Evolutionary conservation across 1,140 invertebrate species (phyloP).

Genomic region (Nomia melanderi): DNA sequence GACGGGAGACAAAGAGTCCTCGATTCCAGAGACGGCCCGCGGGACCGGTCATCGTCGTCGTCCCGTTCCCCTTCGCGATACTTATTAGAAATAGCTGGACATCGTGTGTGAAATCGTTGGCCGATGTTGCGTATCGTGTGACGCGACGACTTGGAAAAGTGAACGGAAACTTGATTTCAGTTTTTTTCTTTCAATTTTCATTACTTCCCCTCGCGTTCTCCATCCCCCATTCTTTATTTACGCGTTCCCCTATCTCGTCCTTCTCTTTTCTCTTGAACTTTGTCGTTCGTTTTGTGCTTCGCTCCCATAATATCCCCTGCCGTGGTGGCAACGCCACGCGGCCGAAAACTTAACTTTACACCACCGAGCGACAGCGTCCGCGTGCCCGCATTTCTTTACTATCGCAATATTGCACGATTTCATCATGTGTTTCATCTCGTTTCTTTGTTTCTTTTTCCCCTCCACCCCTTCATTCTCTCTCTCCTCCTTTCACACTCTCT

Average conservation of each 20-base stretch:
- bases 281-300: slow-evolving; percentile 18
- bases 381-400: slow-evolving; percentile 67
- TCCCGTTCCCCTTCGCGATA: not conserved
- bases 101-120: slow-evolving; percentile 9
- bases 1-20: slow-evolving; percentile 1
- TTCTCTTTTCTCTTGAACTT: not conserved
- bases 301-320: slow-evolving; percentile 1
- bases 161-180: slow-evolving; percentile 46
- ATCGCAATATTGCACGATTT: slow-evolving; percentile 79
- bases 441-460: not conserved
- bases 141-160: slow-evolving; percentile 48
- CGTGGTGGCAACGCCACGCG: slow-evolving; percentile 45
- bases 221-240: too few relatives aligned
- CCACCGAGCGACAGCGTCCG: slow-evolving; percentile 72
- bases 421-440: not conserved
- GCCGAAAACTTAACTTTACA: slow-evolving; percentile 64
- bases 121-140: slow-evolving; percentile 21
- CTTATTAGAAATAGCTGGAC: slow-evolving; percentile 6
- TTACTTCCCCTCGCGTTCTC: slow-evolving; percentile 28
- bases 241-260: too few relatives aligned
- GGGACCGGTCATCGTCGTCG: slow-evolving; percentile 7
- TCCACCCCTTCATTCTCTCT: not conserved
- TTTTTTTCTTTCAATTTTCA: slow-evolving; percentile 28
- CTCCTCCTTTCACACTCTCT: not conserved
- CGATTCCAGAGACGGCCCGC: slow-evolving; percentile 15